phyloP scores from a whole-genome alignment of 23 tunicate genomes.

The Oikopleura dioica region DNA sequence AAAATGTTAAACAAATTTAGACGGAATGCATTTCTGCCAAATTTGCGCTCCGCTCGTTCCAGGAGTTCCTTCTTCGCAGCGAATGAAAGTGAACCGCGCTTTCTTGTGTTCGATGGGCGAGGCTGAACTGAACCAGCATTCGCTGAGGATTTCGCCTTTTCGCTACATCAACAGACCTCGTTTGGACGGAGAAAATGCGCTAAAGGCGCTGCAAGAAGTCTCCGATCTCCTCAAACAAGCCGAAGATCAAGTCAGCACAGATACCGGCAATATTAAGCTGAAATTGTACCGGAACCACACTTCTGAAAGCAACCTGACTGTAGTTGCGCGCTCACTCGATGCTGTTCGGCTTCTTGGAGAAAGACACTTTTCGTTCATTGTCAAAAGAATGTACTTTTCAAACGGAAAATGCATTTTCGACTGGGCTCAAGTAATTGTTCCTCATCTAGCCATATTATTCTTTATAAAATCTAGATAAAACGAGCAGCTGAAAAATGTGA shows the following conservation, averaged over 20 bases:
- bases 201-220: not conserved
- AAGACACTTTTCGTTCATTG: not conserved
- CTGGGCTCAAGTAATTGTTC: not conserved
- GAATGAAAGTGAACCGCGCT: not conserved
- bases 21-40: not conserved
- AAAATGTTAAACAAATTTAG: not conserved
- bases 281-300: not conserved
- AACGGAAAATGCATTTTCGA: not conserved
- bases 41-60: slow-evolving; percentile 1
- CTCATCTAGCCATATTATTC: not conserved
- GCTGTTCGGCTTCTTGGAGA: not conserved
- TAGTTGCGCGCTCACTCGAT: not conserved
- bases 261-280: not conserved
- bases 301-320: not conserved
- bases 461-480: not conserved
- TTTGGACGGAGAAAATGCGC: not conserved
- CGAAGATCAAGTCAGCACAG: not conserved
- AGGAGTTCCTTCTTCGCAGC: not conserved
- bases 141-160: not conserved
- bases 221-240: not conserved
- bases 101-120: not conserved
- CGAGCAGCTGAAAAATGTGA: not conserved
- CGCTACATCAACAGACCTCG: not conserved
- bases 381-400: not conserved
- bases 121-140: not conserved